Base-by-base conservation (phyloP, 2,113 vertebrate species). In the Lagopus muta region DNA sequence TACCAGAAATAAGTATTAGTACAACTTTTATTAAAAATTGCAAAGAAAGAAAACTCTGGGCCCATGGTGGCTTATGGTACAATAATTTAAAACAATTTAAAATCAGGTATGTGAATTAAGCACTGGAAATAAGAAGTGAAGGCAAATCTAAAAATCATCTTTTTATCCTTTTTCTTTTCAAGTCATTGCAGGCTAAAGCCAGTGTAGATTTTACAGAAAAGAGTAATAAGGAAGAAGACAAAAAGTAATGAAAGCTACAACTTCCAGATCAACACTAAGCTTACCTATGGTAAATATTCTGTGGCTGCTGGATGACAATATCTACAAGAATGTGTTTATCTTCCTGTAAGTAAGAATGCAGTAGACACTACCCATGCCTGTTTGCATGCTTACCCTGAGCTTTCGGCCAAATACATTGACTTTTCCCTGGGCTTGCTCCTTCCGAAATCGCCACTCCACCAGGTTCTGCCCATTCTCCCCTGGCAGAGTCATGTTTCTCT, bases 401-500 rank as follows among this genome's bases (percentile, higher is more conserved):
- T 99, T 99, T 86, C 99, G 98, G 82, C 99, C 99, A 73, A 99
- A 99, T 85, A 99, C 99, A 0, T 98, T 99, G 93, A 99, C 98
- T 96, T 99, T 99, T 36, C 99, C 99, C 87, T 99, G 98, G 81
- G 98, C 96, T 97, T 99, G 99, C 92, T 99, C 99, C 89, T 99
- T 99, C 27, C 99, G 98, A 97, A 99, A 99, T 45, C 99, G 98
- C 99, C 99, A 99, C 74, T 99, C 99, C 42, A 99, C 99, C 97
- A 99, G 91, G 92, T 99, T 99, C 83, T 99, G 99, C 48, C 99
- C 99, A 0, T 99, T 98, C 82, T 99, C 99, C 12, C 99, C 99
- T 0, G 99, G 99, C 20, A 99, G 97, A 18, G 99, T 99, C 98
- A 99, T 99, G 96, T 99, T 99, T 88, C 99, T 98, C 73, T 99